Percentiles rank a stretch among this genome's conserved stretches.
Evolutionary conservation across 2,888 invertebrate genomes (phyloP).

Genomic region (Drosophila suboccidentalis): DNA sequence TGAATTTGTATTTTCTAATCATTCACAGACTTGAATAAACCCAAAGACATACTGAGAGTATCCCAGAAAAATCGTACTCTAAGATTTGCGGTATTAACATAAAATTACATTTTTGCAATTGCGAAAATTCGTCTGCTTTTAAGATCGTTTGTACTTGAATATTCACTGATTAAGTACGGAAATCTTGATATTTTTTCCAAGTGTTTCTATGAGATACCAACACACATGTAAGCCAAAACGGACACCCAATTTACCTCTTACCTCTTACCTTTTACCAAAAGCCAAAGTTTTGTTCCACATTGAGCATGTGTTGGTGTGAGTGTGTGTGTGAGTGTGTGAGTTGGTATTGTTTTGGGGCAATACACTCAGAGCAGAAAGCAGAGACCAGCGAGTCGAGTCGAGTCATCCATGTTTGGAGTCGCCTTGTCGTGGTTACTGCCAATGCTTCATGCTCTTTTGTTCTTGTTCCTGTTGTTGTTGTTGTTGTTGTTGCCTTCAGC

Average conservation of each 20-base stretch:
- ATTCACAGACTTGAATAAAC: too few relatives aligned
- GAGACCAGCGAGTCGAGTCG: constrained; percentile 19
- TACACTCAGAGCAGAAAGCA: constrained; percentile 46
- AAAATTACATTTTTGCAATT: too few relatives aligned
- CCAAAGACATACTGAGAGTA: too few relatives aligned
- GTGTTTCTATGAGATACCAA: constrained; percentile 35
- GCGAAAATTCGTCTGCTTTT: too few relatives aligned
- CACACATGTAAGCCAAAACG: constrained; percentile 65
- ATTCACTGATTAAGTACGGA: too few relatives aligned
- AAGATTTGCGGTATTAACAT: too few relatives aligned
- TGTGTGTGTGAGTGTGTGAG: constrained; percentile 15
- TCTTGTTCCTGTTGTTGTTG: constrained; percentile 31
- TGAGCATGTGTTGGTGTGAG: constrained; percentile 8
- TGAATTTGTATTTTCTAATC: too few relatives aligned
- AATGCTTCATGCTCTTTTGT: constrained; percentile 74
- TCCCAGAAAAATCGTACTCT: too few relatives aligned
- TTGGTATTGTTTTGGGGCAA: constrained; percentile 62
- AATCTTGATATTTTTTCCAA: too few relatives aligned
- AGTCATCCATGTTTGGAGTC: constrained; percentile 41
- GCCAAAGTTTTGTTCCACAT: constrained; percentile 46
- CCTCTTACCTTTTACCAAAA: constrained; percentile 50
- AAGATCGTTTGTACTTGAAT: too few relatives aligned
- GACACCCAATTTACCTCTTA: constrained; percentile 63
- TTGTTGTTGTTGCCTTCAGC: constrained; percentile 66
- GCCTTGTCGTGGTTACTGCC: constrained; percentile 75